These are phyloP conservation scores for Temnothorax longispinosus DNA, from an alignment of 1,140 invertebrate species.

Conservation along the genomic window DNA sequence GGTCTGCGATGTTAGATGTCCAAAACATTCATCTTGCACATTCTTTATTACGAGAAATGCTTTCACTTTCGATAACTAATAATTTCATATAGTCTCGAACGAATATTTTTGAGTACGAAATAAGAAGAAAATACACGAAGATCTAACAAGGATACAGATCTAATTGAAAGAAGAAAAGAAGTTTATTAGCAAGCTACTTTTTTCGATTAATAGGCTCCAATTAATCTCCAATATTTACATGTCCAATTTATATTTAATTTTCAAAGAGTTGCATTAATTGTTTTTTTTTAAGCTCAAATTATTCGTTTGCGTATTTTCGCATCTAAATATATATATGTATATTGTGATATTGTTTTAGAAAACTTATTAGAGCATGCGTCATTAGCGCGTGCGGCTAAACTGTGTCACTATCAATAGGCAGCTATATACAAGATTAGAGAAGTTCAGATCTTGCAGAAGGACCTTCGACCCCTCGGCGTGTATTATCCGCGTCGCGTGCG, in stretches of 20 bases:
- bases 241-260: background rate
- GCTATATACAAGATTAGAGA: conserved; percentile 25
- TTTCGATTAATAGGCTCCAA: background rate
- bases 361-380: background rate
- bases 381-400: background rate
- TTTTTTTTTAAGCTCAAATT: background rate
- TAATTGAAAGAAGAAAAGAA: background rate
- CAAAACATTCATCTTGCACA: conserved; percentile 14
- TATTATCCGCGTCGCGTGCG: background rate
- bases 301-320: background rate
- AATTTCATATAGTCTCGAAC: background rate
- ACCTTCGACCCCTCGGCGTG: conserved; percentile 6
- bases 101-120: background rate
- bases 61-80: conserved; percentile 22
- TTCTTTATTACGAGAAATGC: background rate
- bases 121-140: background rate
- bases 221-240: background rate
- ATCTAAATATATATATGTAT: no score
- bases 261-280: background rate
- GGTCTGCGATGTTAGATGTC: background rate
- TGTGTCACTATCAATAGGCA: conserved; percentile 2
- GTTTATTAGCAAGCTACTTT: background rate
- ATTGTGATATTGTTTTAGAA: background rate
- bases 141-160: background rate
- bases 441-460: background rate